phyloP scores from a whole-genome alignment of 2,888 invertebrate genomes.

The Lamproptera curius region DNA sequence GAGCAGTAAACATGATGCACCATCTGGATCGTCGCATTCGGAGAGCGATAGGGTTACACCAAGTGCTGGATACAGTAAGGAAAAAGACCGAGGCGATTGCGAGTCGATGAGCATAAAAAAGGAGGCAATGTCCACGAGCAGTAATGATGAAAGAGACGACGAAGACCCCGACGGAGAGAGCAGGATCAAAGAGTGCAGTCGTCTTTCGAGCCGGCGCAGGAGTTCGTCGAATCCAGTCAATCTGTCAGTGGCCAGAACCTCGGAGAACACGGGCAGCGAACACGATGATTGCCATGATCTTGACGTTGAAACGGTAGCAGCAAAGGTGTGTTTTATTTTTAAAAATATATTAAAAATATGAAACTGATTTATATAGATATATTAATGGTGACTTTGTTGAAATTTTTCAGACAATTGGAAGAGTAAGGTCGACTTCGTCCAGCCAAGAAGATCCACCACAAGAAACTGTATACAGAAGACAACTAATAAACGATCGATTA shows the following conservation, averaged over 20 bases:
- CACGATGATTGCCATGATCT: conserved; percentile 74
- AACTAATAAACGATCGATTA: conserved; percentile 79
- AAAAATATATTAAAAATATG: neutral
- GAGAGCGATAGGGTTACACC: conserved; percentile 71
- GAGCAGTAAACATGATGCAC: conserved; percentile 73
- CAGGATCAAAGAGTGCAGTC: conserved; percentile 67
- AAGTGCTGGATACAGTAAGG: conserved; percentile 70
- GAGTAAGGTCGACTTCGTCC: conserved; percentile 72
- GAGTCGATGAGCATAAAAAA: conserved; percentile 72
- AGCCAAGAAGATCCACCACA: conserved; percentile 72
- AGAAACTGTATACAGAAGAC: conserved; percentile 78
- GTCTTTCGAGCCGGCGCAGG: conserved; percentile 79
- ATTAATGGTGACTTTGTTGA: no score
- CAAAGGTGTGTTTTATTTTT: conserved; percentile 58
- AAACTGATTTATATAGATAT: no score
- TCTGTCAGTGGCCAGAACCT: conserved; percentile 80
- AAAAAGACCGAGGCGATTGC: conserved; percentile 58
- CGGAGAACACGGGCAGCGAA: conserved; percentile 78
- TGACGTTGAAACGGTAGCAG: conserved; percentile 74
- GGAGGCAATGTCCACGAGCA: conserved; percentile 73
- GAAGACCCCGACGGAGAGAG: conserved; percentile 73
- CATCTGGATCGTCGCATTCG: conserved; percentile 70
- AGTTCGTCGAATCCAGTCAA: conserved; percentile 91
- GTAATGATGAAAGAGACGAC: conserved; percentile 73
- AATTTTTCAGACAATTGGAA: conserved; percentile 60